Conservation (phyloP, 2,113 vertebrate species). For the Cyprinodon variegatus region DNA sequence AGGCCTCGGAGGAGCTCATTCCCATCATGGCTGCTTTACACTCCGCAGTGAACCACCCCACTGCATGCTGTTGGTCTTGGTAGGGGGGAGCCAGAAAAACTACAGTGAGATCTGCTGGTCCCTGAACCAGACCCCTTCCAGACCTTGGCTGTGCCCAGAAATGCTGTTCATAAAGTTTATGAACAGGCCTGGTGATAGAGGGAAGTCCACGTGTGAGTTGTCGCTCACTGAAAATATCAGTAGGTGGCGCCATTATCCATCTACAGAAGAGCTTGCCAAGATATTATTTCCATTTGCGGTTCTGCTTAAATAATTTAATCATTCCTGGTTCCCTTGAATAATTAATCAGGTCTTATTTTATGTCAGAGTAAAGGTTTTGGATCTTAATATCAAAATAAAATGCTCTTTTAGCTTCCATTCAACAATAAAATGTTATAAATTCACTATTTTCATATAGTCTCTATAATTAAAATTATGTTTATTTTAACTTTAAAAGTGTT, state of each 20-base stretch:
- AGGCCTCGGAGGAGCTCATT: too few species aligned
- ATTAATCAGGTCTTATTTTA: neutral
- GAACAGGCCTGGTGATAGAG: too few species aligned
- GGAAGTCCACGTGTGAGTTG: neutral
- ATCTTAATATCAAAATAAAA: neutral
- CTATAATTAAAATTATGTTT: too few species aligned
- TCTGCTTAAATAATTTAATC: neutral
- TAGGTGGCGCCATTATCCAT: slow-evolving; percentile 45
- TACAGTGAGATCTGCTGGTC: too few species aligned
- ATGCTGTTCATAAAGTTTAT: too few species aligned
- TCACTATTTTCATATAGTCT: neutral
- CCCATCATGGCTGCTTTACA: too few species aligned
- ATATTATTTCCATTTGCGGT: neutral
- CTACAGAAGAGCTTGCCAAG: neutral
- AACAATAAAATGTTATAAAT: too few species aligned
- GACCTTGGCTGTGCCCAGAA: too few species aligned
- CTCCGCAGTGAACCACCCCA: too few species aligned
- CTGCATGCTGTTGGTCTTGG: too few species aligned
- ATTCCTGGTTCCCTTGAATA: neutral
- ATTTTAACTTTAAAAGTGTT: neutral
- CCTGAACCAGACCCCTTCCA: too few species aligned
- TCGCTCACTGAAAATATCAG: slow-evolving; percentile 13
- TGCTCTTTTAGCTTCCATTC: neutral
- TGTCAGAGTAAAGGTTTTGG: neutral
- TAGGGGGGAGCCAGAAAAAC: too few species aligned